Evolutionary conservation across 2,888 invertebrate species (phyloP).

Genomic region (Tipula vernalis): DNA sequence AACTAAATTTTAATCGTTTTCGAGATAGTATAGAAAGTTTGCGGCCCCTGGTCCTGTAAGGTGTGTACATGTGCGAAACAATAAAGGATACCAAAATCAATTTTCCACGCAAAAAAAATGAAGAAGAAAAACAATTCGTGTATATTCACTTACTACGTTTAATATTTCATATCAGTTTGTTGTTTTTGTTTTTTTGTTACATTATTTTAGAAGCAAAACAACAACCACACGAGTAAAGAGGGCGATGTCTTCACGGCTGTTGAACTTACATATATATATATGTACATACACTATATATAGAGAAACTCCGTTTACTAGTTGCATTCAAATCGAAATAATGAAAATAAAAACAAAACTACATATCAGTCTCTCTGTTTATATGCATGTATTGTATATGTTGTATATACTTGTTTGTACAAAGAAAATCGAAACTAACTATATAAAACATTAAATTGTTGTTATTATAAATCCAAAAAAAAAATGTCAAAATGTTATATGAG

Average conservation of each 20-base stretch:
- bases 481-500: neutral
- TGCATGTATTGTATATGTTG: neutral
- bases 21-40: neutral
- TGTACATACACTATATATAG: neutral
- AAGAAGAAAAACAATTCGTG: neutral
- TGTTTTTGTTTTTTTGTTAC: neutral
- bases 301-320: neutral
- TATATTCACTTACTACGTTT: neutral
- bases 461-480: neutral
- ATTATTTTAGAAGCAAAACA: neutral
- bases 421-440: neutral
- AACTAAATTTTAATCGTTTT: neutral
- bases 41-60: neutral
- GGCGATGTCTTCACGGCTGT: slow-evolving; percentile 15
- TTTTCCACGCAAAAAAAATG: neutral
- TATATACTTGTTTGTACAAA: neutral
- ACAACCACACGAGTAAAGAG: slow-evolving; percentile 12
- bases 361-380: neutral
- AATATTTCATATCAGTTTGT: neutral
- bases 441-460: neutral
- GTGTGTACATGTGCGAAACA: neutral
- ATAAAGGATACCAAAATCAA: neutral
- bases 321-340: neutral
- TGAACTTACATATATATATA: no score
- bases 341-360: neutral